These are phyloP conservation scores for Lepidurus apus DNA, from an alignment of 1,140 invertebrate genomes.

Conservation along the genomic window DNA sequence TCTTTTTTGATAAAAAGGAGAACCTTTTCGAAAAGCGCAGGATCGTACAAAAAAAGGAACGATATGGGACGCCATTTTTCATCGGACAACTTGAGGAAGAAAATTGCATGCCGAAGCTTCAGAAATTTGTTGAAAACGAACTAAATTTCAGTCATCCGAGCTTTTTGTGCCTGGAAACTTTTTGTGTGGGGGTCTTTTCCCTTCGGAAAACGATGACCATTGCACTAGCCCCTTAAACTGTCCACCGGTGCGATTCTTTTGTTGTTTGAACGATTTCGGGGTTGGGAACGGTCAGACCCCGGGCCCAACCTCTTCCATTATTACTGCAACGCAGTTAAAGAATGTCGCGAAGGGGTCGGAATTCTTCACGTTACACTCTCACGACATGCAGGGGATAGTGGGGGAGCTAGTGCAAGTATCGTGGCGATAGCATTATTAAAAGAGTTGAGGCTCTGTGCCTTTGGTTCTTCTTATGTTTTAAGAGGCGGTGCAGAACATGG, in stretches of 20 bases:
- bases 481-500: background rate
- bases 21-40: background rate
- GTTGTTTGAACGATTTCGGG: slow-evolving; percentile 5
- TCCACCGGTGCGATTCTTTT: slow-evolving; percentile 23
- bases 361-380: slow-evolving; percentile 13
- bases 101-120: background rate
- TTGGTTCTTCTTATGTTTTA: background rate
- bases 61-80: slow-evolving; percentile 3
- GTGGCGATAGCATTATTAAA: background rate
- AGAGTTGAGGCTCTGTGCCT: background rate
- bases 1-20: background rate
- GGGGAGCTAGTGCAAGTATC: background rate
- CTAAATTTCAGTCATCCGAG: background rate
- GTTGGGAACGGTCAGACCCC: background rate
- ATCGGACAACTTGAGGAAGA: background rate
- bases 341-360: background rate
- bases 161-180: slow-evolving; percentile 12
- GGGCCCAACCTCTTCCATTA: background rate
- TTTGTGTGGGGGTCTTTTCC: slow-evolving; percentile 15
- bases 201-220: slow-evolving; percentile 12
- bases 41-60: background rate
- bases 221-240: slow-evolving; percentile 24
- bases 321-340: background rate
- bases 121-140: background rate
- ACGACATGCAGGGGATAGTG: background rate